Evolutionary conservation across 2,888 invertebrate species (phyloP), one percentile per base, ranked within the genome.

Genomic region (Drosophila bunnanda): DNA sequence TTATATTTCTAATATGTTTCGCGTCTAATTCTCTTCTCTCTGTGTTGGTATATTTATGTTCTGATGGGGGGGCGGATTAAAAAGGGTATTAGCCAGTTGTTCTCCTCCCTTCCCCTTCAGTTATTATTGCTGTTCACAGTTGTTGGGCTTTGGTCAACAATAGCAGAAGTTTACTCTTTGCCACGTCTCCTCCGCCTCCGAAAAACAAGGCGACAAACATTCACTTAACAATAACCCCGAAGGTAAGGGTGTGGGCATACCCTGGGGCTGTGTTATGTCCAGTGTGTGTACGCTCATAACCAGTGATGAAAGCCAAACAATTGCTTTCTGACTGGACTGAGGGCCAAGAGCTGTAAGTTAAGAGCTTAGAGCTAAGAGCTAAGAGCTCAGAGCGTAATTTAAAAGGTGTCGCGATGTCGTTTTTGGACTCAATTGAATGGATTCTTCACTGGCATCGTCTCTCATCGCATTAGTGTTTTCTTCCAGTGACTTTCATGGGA

Each of bases 41-140:
- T 9, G 32, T 22, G 50, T 15, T 13, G 15, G 10, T 80, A 76
- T 86, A 79, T 88, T 80, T 80, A 80, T 82, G 75, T 79, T 64
- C 57, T 25, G 64, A 25, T 10, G n/a, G 13, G 8, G 15, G 70
- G 76, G n/a, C n/a, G n/a, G 85, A 76, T 82, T 82, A 82, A 78
- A 78, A 80, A 55, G 82, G 78, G 71, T 78, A 78, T 81, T 81
- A 82, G 82, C 79, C 84, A 79, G 54, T 66, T 52, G 65, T 38
- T 13, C 12, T 22, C 32, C 32, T 30, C 6, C 13, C 1, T n/a
- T 25, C 5, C 10, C 20, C 25, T 15, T 20, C 9, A 38, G 69
- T 55, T 48, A 39, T 48, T 72, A 74, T 73, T 66, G 76, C 62
- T 38, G 32, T 25, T 60, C 64, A 60, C 56, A 46, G 68, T 57